Conservation (phyloP, 1,140 invertebrate species). For the Drosophila biarmipes region DNA sequence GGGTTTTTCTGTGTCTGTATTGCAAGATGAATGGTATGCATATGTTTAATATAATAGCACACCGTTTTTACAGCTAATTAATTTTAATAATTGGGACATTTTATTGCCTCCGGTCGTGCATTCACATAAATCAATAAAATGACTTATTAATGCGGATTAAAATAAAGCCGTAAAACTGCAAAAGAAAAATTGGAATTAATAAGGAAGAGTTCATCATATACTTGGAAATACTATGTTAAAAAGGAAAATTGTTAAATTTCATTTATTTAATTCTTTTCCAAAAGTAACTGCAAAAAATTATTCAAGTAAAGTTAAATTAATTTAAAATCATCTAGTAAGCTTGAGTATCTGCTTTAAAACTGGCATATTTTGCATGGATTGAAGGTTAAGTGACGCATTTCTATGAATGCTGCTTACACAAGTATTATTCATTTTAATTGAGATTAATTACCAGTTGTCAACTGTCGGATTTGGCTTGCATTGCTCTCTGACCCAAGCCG, state of each 20-base stretch:
- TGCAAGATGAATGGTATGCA: constrained; percentile 38
- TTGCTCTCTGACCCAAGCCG: not conserved
- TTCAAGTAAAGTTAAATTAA: no score
- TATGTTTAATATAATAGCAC: constrained; percentile 49
- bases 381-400: not conserved
- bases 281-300: no score
- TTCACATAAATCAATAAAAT: constrained; percentile 7
- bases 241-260: no score
- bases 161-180: no score
- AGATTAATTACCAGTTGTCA: constrained; percentile 30
- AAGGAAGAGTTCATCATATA: no score
- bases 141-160: no score
- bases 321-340: no score
- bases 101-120: constrained; percentile 22
- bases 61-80: constrained; percentile 48
- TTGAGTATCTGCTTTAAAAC: not conserved
- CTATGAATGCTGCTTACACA: constrained; percentile 14
- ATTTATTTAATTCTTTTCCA: no score
- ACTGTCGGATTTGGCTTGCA: not conserved
- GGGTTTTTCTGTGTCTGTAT: constrained; percentile 14
- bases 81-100: constrained; percentile 41
- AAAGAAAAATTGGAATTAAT: no score
- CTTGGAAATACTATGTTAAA: no score
- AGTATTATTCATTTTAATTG: constrained; percentile 36
- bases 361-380: no score